Base-by-base conservation (phyloP, 2,797 vertebrate genomes). In the Bovichtus diacanthus region DNA sequence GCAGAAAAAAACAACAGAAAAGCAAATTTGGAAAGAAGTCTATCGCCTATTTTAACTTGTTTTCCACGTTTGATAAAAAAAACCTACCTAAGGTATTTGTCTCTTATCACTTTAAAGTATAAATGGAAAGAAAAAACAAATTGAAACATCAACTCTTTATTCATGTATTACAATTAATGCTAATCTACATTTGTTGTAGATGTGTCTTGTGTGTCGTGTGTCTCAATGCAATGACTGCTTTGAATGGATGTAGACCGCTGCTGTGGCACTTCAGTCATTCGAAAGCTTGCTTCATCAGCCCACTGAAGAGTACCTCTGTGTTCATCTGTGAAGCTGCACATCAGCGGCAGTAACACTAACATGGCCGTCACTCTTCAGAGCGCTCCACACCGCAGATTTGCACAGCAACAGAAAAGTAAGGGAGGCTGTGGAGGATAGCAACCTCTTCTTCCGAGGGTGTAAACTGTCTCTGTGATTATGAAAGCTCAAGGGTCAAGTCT, bases 251-350 rank as follows among this genome's bases (percentile, higher is more conserved):
- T 0, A 34, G 34, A 31, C 31, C 34, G 29, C 25, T 19, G 51
- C 34, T 61, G 19, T 51, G 5, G 12, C 43, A 6, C 36, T 36
- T 36, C 29, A 56, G 6, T 41, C 23, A 44, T 3, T 8, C 7
- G 29, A n/a, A 11, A 18, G 6, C 23, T 21, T 23, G 2, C 34
- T 46, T 59, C 54, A 34, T 66, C 53, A 25, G 43, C 15, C 38
- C 16, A 9, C n/a, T 60, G 21, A 31, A 51, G 59, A 71, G 53
- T 8, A 56, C 38, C 43, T 74, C 44, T 10, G 51, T 58, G 18
- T n/a, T 53, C 10, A 55, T 77, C n/a, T n/a, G 34, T 53, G n/a
- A 69, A 50, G 3, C 34, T 61, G 39, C 60, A 54, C 70, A 9
- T 79, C 75, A 66, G 21, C 0, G 15, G 18, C 27, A 49, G 9